These are phyloP conservation scores for Melitaea cinxia DNA, from an alignment of 1,140 invertebrate genomes.

Conservation along the genomic window DNA sequence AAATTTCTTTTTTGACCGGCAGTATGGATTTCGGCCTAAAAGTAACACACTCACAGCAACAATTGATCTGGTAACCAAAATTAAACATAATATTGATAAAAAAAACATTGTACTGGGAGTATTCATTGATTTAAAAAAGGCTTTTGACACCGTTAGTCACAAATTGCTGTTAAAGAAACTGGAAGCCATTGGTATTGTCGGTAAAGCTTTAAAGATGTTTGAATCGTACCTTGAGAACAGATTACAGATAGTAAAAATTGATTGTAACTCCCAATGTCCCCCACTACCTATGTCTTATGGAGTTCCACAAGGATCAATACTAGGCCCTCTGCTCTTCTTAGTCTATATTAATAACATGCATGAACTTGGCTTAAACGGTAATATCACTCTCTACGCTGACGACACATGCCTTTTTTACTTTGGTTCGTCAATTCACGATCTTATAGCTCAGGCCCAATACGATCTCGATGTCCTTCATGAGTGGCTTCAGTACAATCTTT, in stretches of 20 bases:
- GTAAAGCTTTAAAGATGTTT: conserved; percentile 6
- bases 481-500: too few species aligned
- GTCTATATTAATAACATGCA: background rate
- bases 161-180: conserved; percentile 14
- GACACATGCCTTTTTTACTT: conserved; percentile 2
- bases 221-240: conserved; percentile 15
- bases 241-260: conserved; percentile 9
- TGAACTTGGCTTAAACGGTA: background rate
- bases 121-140: conserved; percentile 21
- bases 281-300: conserved; percentile 14
- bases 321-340: background rate
- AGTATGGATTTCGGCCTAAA: conserved; percentile 30
- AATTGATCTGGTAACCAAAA: conserved; percentile 21
- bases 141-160: conserved; percentile 10
- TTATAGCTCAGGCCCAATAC: conserved; percentile 10
- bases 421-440: background rate
- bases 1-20: conserved; percentile 15
- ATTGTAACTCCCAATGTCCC: background rate
- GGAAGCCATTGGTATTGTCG: conserved; percentile 2
- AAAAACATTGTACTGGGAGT: conserved; percentile 11
- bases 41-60: conserved; percentile 16
- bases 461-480: conserved; percentile 3
- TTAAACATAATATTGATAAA: conserved; percentile 16
- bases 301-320: conserved; percentile 5
- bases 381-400: conserved; percentile 6